These are phyloP conservation scores for Drosophila nigricruria DNA, from an alignment of 2,888 invertebrate genomes.

Conservation along the genomic window DNA sequence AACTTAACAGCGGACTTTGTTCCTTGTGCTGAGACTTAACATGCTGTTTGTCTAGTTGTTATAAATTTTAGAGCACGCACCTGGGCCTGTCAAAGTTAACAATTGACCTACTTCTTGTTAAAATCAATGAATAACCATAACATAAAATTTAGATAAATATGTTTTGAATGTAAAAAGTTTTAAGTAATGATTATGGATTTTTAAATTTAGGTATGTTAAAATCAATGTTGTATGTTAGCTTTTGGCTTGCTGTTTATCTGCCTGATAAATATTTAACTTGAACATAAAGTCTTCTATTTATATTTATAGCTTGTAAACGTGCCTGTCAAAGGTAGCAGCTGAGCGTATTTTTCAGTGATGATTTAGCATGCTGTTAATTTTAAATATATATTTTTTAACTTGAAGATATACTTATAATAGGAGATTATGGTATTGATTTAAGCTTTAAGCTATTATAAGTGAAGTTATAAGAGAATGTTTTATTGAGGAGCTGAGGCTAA, in stretches of 20 bases:
- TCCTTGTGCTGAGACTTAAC: not conserved
- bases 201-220: no score
- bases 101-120: not conserved
- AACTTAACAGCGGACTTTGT: not conserved
- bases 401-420: not conserved
- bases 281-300: not conserved
- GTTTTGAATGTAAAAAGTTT: not conserved
- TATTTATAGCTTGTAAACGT: not conserved
- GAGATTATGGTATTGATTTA: not conserved
- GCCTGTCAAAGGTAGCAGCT: not conserved
- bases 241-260: not conserved
- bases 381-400: not conserved
- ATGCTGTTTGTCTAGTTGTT: not conserved
- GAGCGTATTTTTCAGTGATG: not conserved
- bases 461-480: no score
- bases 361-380: not conserved
- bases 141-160: not conserved
- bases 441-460: no score
- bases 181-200: not conserved
- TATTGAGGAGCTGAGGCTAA: not conserved
- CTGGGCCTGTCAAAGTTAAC: not conserved
- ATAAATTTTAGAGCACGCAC: not conserved
- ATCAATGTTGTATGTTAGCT: not conserved
- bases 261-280: not conserved
- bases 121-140: constrained; percentile 4